Evolutionary conservation across 2,888 invertebrate genomes (phyloP).

Genomic region (Microctonus brassicae): DNA sequence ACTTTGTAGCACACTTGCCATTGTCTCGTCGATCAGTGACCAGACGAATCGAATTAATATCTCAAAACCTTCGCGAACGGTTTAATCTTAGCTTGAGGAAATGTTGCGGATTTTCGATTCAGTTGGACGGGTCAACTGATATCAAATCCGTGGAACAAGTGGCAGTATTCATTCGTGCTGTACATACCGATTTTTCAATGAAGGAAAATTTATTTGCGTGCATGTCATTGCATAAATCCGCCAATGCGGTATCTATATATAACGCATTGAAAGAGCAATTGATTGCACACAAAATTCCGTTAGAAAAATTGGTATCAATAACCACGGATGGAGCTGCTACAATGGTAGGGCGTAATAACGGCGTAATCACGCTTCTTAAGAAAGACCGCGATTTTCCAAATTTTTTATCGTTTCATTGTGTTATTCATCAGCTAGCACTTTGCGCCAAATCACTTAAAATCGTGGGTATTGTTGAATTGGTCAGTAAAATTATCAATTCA

Average conservation of each 20-base stretch:
- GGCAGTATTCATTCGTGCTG: not conserved
- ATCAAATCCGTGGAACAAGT: not conserved
- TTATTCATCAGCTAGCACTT: not conserved
- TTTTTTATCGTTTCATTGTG: too few species aligned
- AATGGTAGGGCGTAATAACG: not conserved
- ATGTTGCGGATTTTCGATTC: not conserved
- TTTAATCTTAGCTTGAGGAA: not conserved
- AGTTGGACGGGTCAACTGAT: not conserved
- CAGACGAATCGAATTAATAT: not conserved
- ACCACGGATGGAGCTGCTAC: not conserved
- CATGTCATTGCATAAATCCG: not conserved
- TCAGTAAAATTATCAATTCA: not conserved
- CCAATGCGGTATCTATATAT: not conserved
- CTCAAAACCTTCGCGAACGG: not conserved
- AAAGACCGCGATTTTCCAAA: too few species aligned
- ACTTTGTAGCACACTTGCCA: not conserved
- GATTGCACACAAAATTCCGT: not conserved
- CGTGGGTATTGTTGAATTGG: not conserved
- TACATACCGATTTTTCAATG: not conserved
- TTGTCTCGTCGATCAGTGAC: not conserved
- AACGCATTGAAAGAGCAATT: not conserved
- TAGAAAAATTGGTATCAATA: not conserved
- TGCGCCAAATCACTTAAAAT: not conserved
- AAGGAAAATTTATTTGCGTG: not conserved
- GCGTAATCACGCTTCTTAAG: too few species aligned